These are phyloP conservation scores for Vulpes lagopus DNA, from an alignment of 2,113 vertebrate species.

Conservation along the genomic window DNA sequence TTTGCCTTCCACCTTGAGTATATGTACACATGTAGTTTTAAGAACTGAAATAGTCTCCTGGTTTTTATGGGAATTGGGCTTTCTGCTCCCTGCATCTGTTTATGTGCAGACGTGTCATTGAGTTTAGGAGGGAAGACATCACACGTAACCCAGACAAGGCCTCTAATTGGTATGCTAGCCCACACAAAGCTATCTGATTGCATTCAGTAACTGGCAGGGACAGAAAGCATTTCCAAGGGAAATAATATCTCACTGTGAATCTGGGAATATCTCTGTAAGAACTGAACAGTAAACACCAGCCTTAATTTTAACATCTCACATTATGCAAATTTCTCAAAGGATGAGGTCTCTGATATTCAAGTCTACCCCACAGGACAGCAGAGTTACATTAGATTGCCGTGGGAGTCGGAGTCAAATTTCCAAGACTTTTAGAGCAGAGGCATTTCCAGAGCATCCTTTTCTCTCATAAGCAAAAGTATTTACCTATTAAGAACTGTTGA, in stretches of 20 bases:
- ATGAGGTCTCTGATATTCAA: constrained; percentile 81
- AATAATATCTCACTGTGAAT: constrained; percentile 88
- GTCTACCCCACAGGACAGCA: constrained; percentile 70
- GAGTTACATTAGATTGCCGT: constrained; percentile 81
- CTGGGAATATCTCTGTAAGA: constrained; percentile 84
- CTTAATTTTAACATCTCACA: constrained; percentile 88
- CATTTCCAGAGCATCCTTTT: constrained; percentile 84
- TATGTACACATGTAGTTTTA: constrained; percentile 70
- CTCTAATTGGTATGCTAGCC: constrained; percentile 89
- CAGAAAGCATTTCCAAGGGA: constrained; percentile 88
- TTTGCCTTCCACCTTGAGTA: constrained; percentile 65
- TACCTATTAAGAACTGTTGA: constrained; percentile 85
- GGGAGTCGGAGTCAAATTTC: constrained; percentile 85
- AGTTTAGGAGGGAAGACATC: constrained; percentile 79
- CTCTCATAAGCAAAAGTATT: constrained; percentile 86
- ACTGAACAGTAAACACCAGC: constrained; percentile 87
- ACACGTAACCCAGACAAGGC: constrained; percentile 70
- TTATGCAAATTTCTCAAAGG: constrained; percentile 87
- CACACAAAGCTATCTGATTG: constrained; percentile 88
- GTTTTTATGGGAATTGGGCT: constrained; percentile 73
- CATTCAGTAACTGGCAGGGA: constrained; percentile 86
- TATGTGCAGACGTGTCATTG: constrained; percentile 80
- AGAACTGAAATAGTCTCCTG: constrained; percentile 76
- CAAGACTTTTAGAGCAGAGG: constrained; percentile 81
- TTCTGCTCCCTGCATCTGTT: constrained; percentile 80